phyloP scores from a whole-genome alignment of 2,113 vertebrate genomes.

The Alectura lathami region DNA sequence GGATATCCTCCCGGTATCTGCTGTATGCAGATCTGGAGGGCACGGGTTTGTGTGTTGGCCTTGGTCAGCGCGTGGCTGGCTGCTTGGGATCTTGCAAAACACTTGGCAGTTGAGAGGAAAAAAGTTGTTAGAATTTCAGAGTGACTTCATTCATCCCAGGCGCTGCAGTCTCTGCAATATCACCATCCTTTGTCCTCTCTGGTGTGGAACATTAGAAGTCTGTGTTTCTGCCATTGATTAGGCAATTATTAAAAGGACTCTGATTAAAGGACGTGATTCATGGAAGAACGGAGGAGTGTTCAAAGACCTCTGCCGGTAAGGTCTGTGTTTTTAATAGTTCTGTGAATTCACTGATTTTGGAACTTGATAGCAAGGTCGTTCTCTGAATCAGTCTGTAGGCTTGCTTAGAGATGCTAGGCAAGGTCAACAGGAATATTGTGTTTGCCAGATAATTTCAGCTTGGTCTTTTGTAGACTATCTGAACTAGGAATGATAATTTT shows the following conservation, averaged over 20 bases:
- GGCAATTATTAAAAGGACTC: slow-evolving; percentile 18
- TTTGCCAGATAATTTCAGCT: neutral
- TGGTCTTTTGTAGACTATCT: neutral
- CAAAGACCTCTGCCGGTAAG: neutral
- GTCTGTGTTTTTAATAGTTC: slow-evolving; percentile 5
- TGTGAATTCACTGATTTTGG: slow-evolving; percentile 7
- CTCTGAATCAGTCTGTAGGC: neutral
- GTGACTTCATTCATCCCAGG: neutral
- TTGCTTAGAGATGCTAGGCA: neutral
- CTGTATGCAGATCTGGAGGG: neutral
- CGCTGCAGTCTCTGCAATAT: neutral
- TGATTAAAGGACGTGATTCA: neutral
- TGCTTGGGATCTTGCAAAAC: neutral
- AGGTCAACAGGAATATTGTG: neutral
- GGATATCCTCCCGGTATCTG: neutral
- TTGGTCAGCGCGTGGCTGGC: neutral
- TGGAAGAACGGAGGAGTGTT: neutral
- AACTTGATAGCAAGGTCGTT: neutral
- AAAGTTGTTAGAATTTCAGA: neutral
- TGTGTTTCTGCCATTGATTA: slow-evolving; percentile 28
- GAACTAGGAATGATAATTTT: neutral
- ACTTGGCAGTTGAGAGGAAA: neutral
- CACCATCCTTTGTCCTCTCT: neutral
- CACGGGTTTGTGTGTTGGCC: neutral
- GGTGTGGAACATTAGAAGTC: neutral